Percentiles rank a stretch among this genome's conserved stretches.
phyloP scores from a whole-genome alignment of 2,113 vertebrate genomes.

The Takifugu flavidus region DNA sequence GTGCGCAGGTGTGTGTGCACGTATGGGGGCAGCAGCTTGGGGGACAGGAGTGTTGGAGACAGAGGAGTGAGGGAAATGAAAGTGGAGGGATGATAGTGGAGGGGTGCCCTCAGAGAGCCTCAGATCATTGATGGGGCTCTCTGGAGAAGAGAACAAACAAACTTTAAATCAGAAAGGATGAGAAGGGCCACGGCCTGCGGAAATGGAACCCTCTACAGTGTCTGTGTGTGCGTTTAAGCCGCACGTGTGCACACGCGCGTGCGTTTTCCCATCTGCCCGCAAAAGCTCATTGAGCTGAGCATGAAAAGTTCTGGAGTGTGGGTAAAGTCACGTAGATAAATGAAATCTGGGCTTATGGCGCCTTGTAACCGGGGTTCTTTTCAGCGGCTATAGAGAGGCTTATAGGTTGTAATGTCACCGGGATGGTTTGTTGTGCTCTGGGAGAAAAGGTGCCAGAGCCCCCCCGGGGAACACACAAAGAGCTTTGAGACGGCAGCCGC shows the following conservation, averaged over 20 bases:
- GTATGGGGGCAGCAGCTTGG: slow-evolving; percentile 29
- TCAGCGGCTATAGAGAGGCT: slow-evolving; percentile 58
- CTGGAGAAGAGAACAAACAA: slow-evolving; percentile 75
- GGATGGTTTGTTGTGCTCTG: slow-evolving; percentile 45
- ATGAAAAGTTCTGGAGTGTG: slow-evolving; percentile 61
- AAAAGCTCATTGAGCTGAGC: slow-evolving; percentile 55
- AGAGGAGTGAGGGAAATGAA: slow-evolving; percentile 68
- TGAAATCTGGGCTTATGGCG: slow-evolving; percentile 56
- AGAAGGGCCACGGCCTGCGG: slow-evolving; percentile 68
- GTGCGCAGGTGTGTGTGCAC: not conserved
- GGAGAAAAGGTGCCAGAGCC: slow-evolving; percentile 18
- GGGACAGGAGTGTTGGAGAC: slow-evolving; percentile 55
- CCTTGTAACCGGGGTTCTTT: slow-evolving; percentile 54
- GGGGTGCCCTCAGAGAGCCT: slow-evolving; percentile 61
- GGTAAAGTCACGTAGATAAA: slow-evolving; percentile 64
- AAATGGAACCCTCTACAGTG: slow-evolving; percentile 62
- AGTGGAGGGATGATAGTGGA: slow-evolving; percentile 66
- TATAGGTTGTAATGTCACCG: slow-evolving; percentile 59
- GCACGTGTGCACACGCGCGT: slow-evolving; percentile 9
- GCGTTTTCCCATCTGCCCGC: slow-evolving; percentile 30
- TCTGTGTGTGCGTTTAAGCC: slow-evolving; percentile 6
- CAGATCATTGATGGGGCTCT: slow-evolving; percentile 70
- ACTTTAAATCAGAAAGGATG: slow-evolving; percentile 75
- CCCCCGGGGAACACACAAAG: slow-evolving; percentile 40
- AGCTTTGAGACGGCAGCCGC: slow-evolving; percentile 44